Conservation (phyloP, 2,888 invertebrate species). For the Ichneumoninae sp. region DNA sequence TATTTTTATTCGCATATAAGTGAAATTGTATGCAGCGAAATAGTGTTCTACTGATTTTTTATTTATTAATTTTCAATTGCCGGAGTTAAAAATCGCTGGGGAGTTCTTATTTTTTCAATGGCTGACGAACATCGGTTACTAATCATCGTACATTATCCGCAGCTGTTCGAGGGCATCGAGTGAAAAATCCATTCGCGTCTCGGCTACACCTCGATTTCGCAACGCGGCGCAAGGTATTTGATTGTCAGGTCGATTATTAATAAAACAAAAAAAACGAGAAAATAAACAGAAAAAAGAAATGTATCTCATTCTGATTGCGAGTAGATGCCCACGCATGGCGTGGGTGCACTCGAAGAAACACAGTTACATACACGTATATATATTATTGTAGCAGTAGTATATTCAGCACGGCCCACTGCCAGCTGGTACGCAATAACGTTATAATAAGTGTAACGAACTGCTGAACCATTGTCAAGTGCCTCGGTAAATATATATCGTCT, state of each 20-base stretch:
- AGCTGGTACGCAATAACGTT: constrained; percentile 54
- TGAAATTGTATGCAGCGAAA: neutral
- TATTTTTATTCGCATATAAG: neutral
- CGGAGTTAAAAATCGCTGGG: neutral
- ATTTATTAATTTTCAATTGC: neutral
- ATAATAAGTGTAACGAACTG: constrained; percentile 52
- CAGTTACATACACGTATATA: constrained; percentile 13
- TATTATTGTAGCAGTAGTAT: constrained; percentile 50
- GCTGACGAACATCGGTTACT: neutral
- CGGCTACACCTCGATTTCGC: constrained; percentile 21
- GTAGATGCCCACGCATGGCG: constrained; percentile 48
- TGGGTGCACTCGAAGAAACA: constrained; percentile 48
- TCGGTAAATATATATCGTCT: neutral
- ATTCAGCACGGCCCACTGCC: constrained; percentile 32
- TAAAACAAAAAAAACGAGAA: constrained; percentile 12
- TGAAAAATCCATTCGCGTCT: neutral
- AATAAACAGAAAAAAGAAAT: constrained; percentile 24
- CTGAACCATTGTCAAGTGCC: constrained; percentile 20
- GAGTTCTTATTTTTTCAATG: neutral
- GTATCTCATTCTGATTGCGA: constrained; percentile 46
- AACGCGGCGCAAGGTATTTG: constrained; percentile 37
- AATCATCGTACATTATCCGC: neutral
- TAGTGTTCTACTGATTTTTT: neutral
- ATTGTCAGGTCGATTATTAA: constrained; percentile 40
- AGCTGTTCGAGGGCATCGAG: neutral